Percentiles rank a stretch among this genome's conserved stretches.
phyloP scores from a whole-genome alignment of 2,888 invertebrate species.

The Tenthredo livida region DNA sequence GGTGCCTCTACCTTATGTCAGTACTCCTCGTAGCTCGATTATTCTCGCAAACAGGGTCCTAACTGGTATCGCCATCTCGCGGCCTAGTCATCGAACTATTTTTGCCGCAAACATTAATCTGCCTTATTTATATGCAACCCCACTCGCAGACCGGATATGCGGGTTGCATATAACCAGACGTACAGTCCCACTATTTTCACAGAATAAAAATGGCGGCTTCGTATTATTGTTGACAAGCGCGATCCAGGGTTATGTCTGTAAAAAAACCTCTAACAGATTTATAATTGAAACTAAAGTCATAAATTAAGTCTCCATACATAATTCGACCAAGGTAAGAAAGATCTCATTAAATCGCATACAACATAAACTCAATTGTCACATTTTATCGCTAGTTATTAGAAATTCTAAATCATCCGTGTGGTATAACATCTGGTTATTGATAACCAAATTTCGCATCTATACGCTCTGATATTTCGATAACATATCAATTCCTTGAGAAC shows the following conservation, averaged over 20 bases:
- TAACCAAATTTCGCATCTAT: not conserved
- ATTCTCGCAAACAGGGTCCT: too few relatives aligned
- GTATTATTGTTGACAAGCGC: constrained; percentile 21
- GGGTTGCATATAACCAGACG: not conserved
- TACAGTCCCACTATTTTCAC: not conserved
- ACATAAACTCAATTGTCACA: not conserved
- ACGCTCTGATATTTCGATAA: not conserved
- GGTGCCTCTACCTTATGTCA: too few relatives aligned
- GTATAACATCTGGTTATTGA: not conserved
- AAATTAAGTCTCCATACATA: not conserved
- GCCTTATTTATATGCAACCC: too few relatives aligned
- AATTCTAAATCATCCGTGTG: not conserved
- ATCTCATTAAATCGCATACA: not conserved
- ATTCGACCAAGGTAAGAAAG: not conserved
- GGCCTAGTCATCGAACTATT: too few relatives aligned
- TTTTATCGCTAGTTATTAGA: not conserved
- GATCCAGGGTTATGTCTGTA: not conserved
- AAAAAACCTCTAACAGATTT: not conserved
- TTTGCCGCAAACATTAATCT: too few relatives aligned
- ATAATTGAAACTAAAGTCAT: not conserved
- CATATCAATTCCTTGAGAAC: not conserved
- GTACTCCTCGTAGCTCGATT: too few relatives aligned
- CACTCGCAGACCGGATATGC: not conserved
- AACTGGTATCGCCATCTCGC: too few relatives aligned
- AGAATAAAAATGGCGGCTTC: constrained; percentile 13